A percentile compares a stretch with the other conserved stretches of the same genome.
Evolutionary conservation across 2,113 vertebrate genomes (phyloP).

Genomic region (Aegypius monachus): DNA sequence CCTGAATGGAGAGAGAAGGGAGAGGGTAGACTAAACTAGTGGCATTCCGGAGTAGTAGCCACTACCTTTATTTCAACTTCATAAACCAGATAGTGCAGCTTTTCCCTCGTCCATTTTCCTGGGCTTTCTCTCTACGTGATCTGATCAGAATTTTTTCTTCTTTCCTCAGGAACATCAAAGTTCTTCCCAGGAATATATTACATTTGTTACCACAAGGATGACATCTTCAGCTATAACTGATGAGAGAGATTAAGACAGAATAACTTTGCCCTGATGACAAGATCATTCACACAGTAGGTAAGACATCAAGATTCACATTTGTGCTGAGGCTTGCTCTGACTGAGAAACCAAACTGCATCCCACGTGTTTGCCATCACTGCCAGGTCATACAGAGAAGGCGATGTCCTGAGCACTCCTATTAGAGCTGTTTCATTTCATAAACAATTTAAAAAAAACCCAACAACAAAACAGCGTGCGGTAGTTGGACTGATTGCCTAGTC

Average conservation of each 20-base stretch:
- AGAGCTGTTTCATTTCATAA: not conserved
- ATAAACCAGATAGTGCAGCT: not conserved
- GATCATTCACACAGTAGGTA: not conserved
- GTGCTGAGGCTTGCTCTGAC: not conserved
- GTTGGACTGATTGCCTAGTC: not conserved
- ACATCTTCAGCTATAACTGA: not conserved
- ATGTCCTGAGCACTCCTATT: not conserved
- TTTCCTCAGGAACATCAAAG: not conserved
- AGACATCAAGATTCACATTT: not conserved
- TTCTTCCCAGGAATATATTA: not conserved
- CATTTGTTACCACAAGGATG: not conserved
- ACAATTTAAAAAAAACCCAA: not conserved
- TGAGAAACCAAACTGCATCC: not conserved
- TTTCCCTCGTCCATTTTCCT: not conserved
- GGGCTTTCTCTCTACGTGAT: not conserved
- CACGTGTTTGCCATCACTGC: not conserved
- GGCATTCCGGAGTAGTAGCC: not conserved
- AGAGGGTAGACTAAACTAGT: not conserved
- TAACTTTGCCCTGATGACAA: not conserved
- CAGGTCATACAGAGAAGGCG: not conserved
- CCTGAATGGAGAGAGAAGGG: not conserved
- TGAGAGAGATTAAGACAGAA: not conserved
- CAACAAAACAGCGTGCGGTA: accelerated
- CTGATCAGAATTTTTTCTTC: not conserved
- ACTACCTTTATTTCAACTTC: not conserved